phyloP scores from a whole-genome alignment of 2,113 vertebrate genomes.

The Theropithecus gelada region DNA sequence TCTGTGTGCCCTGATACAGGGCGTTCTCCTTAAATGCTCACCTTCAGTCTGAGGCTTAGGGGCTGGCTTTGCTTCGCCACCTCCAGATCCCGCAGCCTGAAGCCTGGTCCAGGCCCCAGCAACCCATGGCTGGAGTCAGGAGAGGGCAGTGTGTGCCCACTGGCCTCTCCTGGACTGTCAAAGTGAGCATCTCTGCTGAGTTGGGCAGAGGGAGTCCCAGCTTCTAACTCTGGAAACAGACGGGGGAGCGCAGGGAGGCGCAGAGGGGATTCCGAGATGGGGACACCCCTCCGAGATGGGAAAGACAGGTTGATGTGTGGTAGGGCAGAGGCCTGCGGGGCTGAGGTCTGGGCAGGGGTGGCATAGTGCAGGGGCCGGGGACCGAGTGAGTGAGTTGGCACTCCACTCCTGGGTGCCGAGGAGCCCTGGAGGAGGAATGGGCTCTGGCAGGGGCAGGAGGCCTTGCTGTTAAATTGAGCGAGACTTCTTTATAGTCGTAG shows the following conservation, averaged over 20 bases:
- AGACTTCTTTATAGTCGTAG: not conserved
- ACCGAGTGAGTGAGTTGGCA: fast-evolving
- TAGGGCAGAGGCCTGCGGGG: not conserved
- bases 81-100: not conserved
- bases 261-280: not conserved
- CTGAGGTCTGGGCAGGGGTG: not conserved
- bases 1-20: not conserved
- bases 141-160: not conserved
- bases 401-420: not conserved
- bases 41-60: not conserved
- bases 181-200: not conserved
- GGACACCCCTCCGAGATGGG: not conserved
- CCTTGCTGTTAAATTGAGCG: not conserved
- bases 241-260: not conserved
- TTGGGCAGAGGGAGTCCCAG: not conserved
- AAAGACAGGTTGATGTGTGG: not conserved
- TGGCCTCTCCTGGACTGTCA: not conserved
- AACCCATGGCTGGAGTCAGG: not conserved
- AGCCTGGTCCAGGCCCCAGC: not conserved
- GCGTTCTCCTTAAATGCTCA: not conserved
- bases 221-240: not conserved
- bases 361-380: not conserved
- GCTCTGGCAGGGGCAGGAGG: not conserved
- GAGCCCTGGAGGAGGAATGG: not conserved
- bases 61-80: not conserved